Conservation (phyloP, 2,888 invertebrate species). For the Dolichopus griseipennis region DNA sequence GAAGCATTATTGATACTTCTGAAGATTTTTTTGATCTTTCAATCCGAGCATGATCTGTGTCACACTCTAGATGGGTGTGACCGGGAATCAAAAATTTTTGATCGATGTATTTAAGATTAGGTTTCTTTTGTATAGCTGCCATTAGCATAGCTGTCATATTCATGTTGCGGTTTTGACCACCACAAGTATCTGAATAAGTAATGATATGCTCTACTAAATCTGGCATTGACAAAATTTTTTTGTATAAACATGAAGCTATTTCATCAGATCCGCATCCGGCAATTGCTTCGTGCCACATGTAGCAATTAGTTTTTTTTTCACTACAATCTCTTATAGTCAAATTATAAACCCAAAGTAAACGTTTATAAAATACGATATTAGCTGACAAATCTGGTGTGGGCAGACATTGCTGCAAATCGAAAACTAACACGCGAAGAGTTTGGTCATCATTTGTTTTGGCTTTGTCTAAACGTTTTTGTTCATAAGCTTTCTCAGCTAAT, state of each 20-base stretch:
- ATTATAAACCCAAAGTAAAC: conserved; percentile 12
- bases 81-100: conserved; percentile 11
- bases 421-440: neutral
- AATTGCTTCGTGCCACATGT: conserved; percentile 13
- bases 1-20: neutral
- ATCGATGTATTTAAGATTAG: neutral
- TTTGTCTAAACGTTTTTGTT: neutral
- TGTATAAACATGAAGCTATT: conserved; percentile 9
- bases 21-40: neutral
- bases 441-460: neutral
- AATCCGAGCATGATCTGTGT: neutral
- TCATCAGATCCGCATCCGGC: conserved; percentile 9
- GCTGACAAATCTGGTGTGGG: neutral
- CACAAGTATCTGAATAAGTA: conserved; percentile 10
- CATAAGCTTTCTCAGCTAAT: neutral
- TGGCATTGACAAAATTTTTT: neutral
- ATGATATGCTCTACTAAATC: neutral
- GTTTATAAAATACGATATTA: neutral
- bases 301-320: neutral
- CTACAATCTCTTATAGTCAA: conserved; percentile 9
- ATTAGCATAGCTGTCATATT: conserved; percentile 9
- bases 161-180: neutral
- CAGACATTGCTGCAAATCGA: neutral
- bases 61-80: neutral
- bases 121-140: neutral